Evolutionary conservation across 1,140 invertebrate genomes (phyloP), one percentile per base, ranked within the genome.

Genomic region (Solenopsis invicta): DNA sequence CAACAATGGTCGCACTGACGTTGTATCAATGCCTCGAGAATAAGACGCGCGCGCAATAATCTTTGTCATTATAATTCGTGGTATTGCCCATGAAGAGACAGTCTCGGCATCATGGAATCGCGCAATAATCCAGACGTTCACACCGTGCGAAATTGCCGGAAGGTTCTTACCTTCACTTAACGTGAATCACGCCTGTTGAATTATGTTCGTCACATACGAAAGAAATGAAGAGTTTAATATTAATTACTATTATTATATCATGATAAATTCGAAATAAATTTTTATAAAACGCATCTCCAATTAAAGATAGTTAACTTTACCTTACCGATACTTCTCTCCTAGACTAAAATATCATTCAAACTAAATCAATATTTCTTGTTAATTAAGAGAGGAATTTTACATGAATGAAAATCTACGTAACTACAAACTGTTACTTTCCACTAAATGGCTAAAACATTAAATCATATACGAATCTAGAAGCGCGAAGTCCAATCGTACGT

Each of bases 131-230:
- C 24, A 13, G 34, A 75, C 24, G 64, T 78, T 78, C 64, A 34
- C 21, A 29, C 29, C 66, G 56, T 80, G 66, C 8, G 9, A 50
- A 56, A 87, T 56, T 85, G 80, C 80, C 78, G 59, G 80, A 85
- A 88, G 86, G 80, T 78, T 85, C 84, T 87, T 85, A 89, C 59
- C 66, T 89, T 88, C 80, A 80, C 80, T 85, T 74, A 67, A 45
- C 59, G 24, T 75, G 86, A 87, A 80, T 85, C 74, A 89, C 21
- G 52, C 52, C 16, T 10, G n/a, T 48, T 52, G 54, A 88, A 85
- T 85, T 21, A 50, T 59, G 1, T 75, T 69, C 41, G 71, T 74
- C 59, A 29, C 52, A 52, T 71, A 41, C 21, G 18, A 18, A n/a
- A 61, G 18, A 56, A 56, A 78, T 16, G 8, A 16, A 21, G 29